Base-by-base conservation (phyloP, 2,888 invertebrate species). In the Drosophila mimica region DNA sequence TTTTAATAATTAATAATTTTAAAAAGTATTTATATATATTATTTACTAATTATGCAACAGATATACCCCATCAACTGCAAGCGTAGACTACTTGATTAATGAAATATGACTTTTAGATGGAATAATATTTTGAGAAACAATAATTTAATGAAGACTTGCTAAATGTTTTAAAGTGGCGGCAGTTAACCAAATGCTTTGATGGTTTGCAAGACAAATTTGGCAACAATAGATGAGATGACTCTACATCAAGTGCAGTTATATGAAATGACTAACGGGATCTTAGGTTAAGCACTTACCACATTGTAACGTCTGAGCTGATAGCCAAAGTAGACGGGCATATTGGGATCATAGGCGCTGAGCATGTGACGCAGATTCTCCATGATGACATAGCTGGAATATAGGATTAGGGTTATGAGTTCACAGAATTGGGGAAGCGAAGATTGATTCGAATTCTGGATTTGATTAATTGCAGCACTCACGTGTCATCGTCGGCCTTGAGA, bases 401-500 rank as follows among this genome's bases (percentile, higher is more conserved):
- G 28, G 28, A 7, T n/a, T 13, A 15, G 13, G 17, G 9, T 34
- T n/a, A 33, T 43, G 17, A 28, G 17, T 4, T 30, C 3, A 30
- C 0, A 25, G 9, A 13, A 25, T 13, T 25, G 34, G 2, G 3
- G 7, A n/a, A 34, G 8, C 11, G 9, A 7, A 30, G n/a, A 15
- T 8, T 46, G 4, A 20, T 7, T 13, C 13, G 33, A 20, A 38
- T 54, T 9, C 1, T 6, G 8, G n/a, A 51, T 20, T 15, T 31
- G 8, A 11, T 30, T n/a, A 13, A 20, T 20, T 13, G n/a, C 33
- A 25, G 8, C n/a, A 6, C 98, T 98, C 92, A 99, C 99, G 99
- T 99, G 92, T 99, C 99, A 93, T 99, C 99, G 91, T 99, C 99
- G 30, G 99, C 99, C 93, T 99, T 99, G 91, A 99, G 94, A 93